Conservation (phyloP, 2,113 vertebrate species). For the Phylloscopus whistleri region DNA sequence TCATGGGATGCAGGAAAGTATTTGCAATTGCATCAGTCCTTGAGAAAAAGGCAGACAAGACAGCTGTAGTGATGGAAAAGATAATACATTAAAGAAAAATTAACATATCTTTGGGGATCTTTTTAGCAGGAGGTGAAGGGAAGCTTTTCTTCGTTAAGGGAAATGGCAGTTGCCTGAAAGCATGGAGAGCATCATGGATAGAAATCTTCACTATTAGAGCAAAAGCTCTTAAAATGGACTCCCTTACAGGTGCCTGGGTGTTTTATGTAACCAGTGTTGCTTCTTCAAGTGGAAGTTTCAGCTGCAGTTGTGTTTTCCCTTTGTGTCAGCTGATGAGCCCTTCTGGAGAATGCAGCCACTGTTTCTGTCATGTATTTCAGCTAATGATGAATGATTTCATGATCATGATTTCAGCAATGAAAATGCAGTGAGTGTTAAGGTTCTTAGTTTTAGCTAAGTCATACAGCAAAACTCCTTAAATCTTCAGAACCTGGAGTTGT, state of each 20-base stretch:
- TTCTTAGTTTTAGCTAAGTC: background rate
- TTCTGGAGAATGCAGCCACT: background rate
- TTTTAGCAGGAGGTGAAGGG: background rate
- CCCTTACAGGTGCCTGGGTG: background rate
- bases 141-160: background rate
- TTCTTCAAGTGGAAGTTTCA: background rate
- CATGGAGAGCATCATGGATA: background rate
- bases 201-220: background rate
- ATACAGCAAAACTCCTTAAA: background rate
- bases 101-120: conserved; percentile 4
- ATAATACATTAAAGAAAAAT: conserved; percentile 25
- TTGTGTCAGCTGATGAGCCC: background rate
- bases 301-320: background rate
- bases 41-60: background rate
- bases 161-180: background rate
- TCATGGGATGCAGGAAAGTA: background rate
- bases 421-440: background rate
- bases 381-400: background rate
- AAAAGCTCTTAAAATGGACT: background rate
- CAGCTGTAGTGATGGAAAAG: background rate
- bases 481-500: background rate
- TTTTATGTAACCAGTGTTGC: background rate
- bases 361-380: background rate
- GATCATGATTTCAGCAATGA: background rate
- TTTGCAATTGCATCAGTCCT: conserved; percentile 11